These are phyloP conservation scores for Agelaius tricolor DNA, from an alignment of 2,113 vertebrate species.

Conservation along the genomic window DNA sequence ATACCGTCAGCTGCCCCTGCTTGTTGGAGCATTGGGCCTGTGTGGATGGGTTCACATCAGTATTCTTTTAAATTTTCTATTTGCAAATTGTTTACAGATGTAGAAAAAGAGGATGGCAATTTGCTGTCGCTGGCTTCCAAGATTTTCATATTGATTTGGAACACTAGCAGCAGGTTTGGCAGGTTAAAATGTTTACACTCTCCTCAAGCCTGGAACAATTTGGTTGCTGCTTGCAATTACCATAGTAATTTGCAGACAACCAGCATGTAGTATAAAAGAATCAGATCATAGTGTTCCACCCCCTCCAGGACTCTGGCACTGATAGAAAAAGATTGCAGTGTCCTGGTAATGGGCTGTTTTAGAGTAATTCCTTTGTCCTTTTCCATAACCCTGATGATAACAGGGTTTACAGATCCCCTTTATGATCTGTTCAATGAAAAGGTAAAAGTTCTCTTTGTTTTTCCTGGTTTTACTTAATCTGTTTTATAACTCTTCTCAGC, in stretches of 20 bases:
- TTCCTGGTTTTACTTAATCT: neutral
- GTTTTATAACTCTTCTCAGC: neutral
- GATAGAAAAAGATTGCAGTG: neutral
- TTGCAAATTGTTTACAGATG: neutral
- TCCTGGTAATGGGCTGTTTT: neutral
- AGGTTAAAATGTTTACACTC: neutral
- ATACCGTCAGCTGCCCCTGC: neutral
- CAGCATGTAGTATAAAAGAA: neutral
- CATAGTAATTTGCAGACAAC: neutral
- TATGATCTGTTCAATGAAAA: neutral
- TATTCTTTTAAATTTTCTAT: neutral
- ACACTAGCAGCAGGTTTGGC: neutral
- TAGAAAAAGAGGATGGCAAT: neutral
- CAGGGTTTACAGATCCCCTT: neutral
- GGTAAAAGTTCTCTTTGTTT: neutral
- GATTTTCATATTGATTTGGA: slow-evolving; percentile 11
- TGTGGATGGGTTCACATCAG: neutral
- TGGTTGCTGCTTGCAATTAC: neutral
- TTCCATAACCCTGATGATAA: neutral
- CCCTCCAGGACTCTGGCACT: neutral
- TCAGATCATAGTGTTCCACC: neutral
- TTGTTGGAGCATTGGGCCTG: neutral
- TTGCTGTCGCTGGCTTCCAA: neutral
- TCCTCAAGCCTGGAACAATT: neutral
- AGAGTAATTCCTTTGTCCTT: neutral